Evolutionary conservation across 2,888 invertebrate genomes (phyloP).

Genomic region (Protophormia terraenovae): DNA sequence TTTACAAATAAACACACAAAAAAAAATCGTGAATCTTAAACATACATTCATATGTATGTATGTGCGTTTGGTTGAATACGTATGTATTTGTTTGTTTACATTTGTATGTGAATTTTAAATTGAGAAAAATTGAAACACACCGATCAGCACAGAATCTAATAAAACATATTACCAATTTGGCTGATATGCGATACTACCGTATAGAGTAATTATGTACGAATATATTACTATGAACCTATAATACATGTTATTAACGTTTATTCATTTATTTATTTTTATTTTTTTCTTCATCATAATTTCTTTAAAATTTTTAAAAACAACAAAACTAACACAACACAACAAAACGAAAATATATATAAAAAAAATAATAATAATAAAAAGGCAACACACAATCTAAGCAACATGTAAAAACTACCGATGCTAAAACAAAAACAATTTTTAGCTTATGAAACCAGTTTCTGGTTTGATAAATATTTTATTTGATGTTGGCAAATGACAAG

Average conservation of each 20-base stretch:
- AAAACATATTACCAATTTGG: conserved; percentile 54
- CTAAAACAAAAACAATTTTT: conserved; percentile 39
- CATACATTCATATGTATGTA: conserved; percentile 17
- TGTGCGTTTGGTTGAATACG: background rate
- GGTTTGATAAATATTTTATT: conserved; percentile 79
- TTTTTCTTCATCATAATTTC: conserved; percentile 26
- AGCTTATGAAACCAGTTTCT: conserved; percentile 74
- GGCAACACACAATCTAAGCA: conserved; percentile 49
- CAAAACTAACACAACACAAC: background rate
- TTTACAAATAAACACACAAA: background rate
- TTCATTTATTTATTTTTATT: conserved; percentile 32
- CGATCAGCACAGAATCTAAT: conserved; percentile 41
- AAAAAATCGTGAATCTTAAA: background rate
- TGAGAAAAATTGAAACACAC: conserved; percentile 6
- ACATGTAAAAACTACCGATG: conserved; percentile 57
- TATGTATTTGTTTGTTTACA: background rate
- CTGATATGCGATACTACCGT: conserved; percentile 58
- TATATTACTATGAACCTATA: conserved; percentile 44
- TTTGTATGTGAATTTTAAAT: background rate
- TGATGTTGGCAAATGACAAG: conserved; percentile 80
- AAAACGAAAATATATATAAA: conserved; percentile 16
- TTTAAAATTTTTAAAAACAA: background rate
- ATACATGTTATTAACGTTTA: conserved; percentile 46
- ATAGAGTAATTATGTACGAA: conserved; percentile 67
- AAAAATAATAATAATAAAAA: conserved; percentile 42